Evolutionary conservation across 2,797 vertebrate species (phyloP).

Genomic region (Pelobates cultripes): DNA sequence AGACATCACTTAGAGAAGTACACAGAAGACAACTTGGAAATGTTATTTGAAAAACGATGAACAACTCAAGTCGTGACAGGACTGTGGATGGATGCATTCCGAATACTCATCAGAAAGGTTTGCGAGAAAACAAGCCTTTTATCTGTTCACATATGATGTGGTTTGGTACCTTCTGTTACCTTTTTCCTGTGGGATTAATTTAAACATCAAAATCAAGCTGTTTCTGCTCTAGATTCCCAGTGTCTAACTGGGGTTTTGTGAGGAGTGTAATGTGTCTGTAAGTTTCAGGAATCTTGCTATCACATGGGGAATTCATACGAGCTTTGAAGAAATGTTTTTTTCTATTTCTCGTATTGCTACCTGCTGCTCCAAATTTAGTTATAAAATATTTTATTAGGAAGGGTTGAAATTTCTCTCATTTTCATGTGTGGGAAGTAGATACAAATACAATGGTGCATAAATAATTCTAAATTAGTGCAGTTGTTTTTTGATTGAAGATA

Average conservation of each 20-base stretch:
- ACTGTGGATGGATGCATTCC: background rate
- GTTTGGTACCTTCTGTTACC: conserved; percentile 44
- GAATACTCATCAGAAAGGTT: conserved; percentile 4
- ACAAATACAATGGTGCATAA: no score
- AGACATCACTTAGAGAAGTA: no score
- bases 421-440: no score
- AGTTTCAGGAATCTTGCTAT: background rate
- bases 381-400: no score
- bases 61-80: background rate
- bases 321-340: no score
- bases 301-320: background rate
- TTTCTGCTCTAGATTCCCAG: conserved; percentile 25
- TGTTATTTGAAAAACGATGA: background rate
- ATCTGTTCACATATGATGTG: conserved; percentile 27
- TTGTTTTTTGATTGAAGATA: no score
- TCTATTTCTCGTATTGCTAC: no score
- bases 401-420: no score
- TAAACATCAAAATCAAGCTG: conserved; percentile 55
- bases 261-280: conserved; percentile 27
- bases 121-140: conserved; percentile 10
- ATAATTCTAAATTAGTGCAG: no score
- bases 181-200: conserved; percentile 50
- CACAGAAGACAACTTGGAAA: no score
- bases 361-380: no score
- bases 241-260: conserved; percentile 16